Conservation (phyloP, 2,113 vertebrate species). For the Bos indicus region DNA sequence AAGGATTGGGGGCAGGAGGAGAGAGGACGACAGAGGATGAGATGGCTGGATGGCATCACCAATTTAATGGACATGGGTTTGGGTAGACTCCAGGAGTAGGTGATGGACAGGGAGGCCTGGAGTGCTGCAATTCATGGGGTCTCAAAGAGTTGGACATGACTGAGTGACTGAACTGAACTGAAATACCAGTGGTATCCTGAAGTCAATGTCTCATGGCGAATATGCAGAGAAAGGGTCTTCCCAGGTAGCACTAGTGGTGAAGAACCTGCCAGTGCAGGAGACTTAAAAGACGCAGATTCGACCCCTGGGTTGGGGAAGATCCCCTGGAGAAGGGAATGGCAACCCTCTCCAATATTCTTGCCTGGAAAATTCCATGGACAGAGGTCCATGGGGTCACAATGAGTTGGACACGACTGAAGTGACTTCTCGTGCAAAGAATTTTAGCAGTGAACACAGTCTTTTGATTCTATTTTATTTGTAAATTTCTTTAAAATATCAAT, state of each 20-base stretch:
- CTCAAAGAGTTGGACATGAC: no score
- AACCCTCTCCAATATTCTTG: neutral
- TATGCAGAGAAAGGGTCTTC: neutral
- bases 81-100: no score
- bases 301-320: neutral
- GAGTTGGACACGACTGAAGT: neutral
- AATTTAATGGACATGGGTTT: no score
- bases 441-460: neutral
- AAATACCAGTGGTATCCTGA: neutral
- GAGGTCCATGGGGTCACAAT: neutral
- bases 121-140: no score
- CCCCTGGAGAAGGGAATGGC: neutral
- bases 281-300: fast-evolving
- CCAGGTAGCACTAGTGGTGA: neutral
- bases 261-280: neutral
- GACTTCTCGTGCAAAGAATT: fast-evolving
- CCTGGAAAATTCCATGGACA: neutral
- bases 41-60: no score
- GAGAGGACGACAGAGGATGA: no score
- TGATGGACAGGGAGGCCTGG: no score
- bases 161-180: no score
- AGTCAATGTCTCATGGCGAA: neutral
- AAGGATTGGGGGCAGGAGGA: no score
- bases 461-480: constrained; percentile 1
- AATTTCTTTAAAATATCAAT: constrained; percentile 19